Percentiles rank a stretch among this genome's conserved stretches.
Evolutionary conservation across 2,113 vertebrate species (phyloP).

Genomic region (Gallinago jamesoni): DNA sequence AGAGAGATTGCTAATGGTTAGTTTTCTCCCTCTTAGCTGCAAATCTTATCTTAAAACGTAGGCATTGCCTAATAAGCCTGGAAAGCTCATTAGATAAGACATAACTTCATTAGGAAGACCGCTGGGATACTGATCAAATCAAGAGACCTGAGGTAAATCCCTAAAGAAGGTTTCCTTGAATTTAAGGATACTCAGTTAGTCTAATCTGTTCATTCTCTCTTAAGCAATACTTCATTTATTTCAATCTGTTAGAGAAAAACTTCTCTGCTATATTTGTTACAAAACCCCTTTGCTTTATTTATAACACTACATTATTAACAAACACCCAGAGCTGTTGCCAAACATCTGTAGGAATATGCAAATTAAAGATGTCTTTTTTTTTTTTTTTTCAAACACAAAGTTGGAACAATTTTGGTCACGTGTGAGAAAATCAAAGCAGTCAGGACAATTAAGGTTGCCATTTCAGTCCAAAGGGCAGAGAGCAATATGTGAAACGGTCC

Average conservation of each 20-base stretch:
- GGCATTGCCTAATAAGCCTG: background rate
- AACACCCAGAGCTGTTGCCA: background rate
- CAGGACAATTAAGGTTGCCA: background rate
- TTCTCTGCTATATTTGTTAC: background rate
- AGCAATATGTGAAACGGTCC: background rate
- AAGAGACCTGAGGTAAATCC: background rate
- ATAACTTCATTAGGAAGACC: conserved; percentile 16
- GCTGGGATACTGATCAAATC: conserved; percentile 12
- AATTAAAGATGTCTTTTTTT: background rate
- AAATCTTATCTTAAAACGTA: background rate
- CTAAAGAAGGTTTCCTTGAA: background rate
- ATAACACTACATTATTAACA: background rate
- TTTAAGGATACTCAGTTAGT: background rate
- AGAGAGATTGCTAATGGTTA: background rate
- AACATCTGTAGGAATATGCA: background rate
- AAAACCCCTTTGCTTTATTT: background rate
- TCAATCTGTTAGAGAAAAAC: background rate
- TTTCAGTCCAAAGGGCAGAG: background rate
- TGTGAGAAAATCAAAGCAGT: background rate
- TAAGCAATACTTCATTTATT: background rate
- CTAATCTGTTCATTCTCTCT: conserved; percentile 12
- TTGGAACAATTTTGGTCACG: background rate
- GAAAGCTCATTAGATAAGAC: background rate
- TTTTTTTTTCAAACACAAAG: background rate
- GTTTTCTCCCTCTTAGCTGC: background rate